phyloP scores from a whole-genome alignment of 2,113 vertebrate genomes.

The Australoheros scitulus region DNA sequence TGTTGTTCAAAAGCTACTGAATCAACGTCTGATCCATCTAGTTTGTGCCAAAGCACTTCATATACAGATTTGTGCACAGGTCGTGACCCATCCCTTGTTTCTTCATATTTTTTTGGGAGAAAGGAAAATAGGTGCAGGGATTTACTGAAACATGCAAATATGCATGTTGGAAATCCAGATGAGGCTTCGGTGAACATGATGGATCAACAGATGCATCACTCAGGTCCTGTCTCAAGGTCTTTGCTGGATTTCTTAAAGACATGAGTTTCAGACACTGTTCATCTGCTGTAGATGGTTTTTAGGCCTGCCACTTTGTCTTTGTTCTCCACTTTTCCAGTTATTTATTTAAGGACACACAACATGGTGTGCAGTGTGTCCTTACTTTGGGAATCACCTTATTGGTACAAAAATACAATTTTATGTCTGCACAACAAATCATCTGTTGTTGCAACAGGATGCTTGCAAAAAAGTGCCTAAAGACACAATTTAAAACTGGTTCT shows the following conservation, averaged over 20 bases:
- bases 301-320: not conserved
- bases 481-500: not conserved
- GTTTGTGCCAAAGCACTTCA: not conserved
- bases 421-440: not conserved
- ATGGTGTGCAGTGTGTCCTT: not conserved
- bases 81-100: not conserved
- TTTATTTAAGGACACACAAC: not conserved
- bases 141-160: not conserved
- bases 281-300: not conserved
- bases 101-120: not conserved
- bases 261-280: not conserved
- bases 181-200: not conserved
- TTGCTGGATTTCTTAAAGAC: not conserved
- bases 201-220: not conserved
- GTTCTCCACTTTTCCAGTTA: not conserved
- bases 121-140: not conserved
- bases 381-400: not conserved
- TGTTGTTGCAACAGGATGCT: not conserved
- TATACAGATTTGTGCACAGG: not conserved
- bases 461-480: too few relatives aligned
- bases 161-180: not conserved
- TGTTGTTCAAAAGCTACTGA: slow-evolving; percentile 21
- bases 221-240: not conserved
- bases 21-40: not conserved
- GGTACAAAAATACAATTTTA: not conserved